Evolutionary conservation across 92 coral and sea anemone species (phyloP), one percentile per base, ranked within the genome.

Genomic region (Epizoanthus fatuus): DNA sequence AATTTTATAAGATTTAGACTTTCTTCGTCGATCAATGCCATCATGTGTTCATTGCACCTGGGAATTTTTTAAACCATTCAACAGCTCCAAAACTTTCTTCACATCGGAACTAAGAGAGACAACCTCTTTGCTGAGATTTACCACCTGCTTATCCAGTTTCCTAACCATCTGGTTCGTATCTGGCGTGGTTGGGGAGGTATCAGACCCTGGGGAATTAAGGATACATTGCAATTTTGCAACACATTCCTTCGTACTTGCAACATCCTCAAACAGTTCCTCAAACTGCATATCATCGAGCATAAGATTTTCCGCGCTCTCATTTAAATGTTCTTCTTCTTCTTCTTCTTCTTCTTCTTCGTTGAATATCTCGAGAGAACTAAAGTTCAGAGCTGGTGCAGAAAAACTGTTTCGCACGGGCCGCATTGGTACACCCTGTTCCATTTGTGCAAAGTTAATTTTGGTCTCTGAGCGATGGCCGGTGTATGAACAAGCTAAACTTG

Each of bases 111-210:
- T 90, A 29, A 94, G 90, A 0, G 98, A 92, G 7, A 83, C 91
- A 10, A 94, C 90, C 25, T 94, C 98, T 80, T 72, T 75, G 81
- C 85, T 94, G 77, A 94, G 53, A 40, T 78, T 49, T 15, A 76
- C 25, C 45, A 94, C 98, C 84, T 92, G 94, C 74, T 83, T 72
- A 69, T 90, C 94, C 25, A 94, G 87, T 56, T 85, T 80, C 47
- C 89, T 72, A 51, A 94, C 94, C 11, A 95, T 90, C 63, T 94
- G 91, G 69, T 85, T 92, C 29, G 95, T 94, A 69, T 92, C 94
- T 22, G 88, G 81, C n/a, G 81, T 65, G 39, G 86, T 90, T 3
- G 86, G 66, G 19, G 70, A 12, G 11, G 79, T 11, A 45, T 83
- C 70, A 13, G 94, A 93, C 40, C 84, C 95, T 15, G 98, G 84